Evolutionary conservation across 1,140 invertebrate species (phyloP).

Genomic region (Stegodyphus dumicola): DNA sequence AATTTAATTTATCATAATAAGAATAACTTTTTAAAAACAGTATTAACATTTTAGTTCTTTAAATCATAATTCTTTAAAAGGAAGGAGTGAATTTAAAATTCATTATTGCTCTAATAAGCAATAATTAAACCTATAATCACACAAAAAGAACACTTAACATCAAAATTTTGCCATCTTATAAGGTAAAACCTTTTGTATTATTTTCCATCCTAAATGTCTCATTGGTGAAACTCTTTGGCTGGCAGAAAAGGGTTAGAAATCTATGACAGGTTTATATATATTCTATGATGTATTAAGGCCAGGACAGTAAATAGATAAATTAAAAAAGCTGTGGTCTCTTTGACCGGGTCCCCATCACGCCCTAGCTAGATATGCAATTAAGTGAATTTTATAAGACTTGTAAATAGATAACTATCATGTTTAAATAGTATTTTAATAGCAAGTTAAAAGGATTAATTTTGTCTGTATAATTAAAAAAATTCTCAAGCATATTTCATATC

Average conservation of each 20-base stretch:
- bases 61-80: too few relatives aligned
- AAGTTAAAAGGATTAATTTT: too few relatives aligned
- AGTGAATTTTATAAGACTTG: neutral
- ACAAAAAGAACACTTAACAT: neutral
- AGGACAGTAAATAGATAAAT: neutral
- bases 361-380: neutral
- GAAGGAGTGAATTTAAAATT: neutral
- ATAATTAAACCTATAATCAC: neutral
- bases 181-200: neutral
- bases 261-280: neutral
- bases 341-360: slow-evolving; percentile 1
- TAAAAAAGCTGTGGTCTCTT: neutral
- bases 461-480: too few relatives aligned
- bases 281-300: neutral
- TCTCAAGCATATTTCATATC: too few relatives aligned
- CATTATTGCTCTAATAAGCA: neutral
- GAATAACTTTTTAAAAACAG: too few relatives aligned
- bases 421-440: too few relatives aligned
- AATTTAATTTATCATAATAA: too few relatives aligned
- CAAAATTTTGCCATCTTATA: neutral
- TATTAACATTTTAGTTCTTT: too few relatives aligned
- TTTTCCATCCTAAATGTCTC: neutral
- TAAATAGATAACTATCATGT: neutral
- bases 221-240: neutral
- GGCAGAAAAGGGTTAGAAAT: too few relatives aligned